A percentile compares a stretch with the other conserved stretches of the same genome.
phyloP scores from a whole-genome alignment of 2,797 vertebrate genomes.

The Propithecus perrieri region DNA sequence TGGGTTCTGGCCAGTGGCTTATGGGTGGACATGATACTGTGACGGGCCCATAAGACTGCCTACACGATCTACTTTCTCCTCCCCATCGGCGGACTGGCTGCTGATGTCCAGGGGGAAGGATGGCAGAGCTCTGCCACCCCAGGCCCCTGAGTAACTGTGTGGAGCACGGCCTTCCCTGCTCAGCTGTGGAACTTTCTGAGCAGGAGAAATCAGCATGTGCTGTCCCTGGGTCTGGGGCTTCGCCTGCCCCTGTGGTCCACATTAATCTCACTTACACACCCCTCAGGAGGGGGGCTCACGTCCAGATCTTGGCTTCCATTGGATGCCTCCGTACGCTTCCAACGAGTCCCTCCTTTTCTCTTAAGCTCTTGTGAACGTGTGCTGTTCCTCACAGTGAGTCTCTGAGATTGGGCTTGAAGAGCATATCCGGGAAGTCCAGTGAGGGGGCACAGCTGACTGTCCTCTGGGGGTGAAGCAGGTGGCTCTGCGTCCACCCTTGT shows the following conservation, averaged over 20 bases:
- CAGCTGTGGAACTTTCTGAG: not conserved
- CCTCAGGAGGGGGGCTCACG: not conserved
- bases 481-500: rapidly evolving
- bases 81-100: not conserved
- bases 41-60: not conserved
- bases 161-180: rapidly evolving
- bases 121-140: not conserved
- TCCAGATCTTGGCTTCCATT: not conserved
- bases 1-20: not conserved
- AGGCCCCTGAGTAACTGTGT: not conserved
- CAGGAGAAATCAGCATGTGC: not conserved
- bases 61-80: not conserved
- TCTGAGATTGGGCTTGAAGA: not conserved
- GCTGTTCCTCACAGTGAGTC: not conserved
- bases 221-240: not conserved
- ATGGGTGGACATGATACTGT: not conserved
- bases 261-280: no score
- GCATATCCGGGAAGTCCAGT: rapidly evolving
- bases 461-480: not conserved
- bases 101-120: not conserved
- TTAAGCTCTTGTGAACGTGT: not conserved
- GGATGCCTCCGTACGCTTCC: not conserved
- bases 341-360: not conserved
- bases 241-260: not conserved
- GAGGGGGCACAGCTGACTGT: not conserved